Evolutionary conservation across 2,888 invertebrate genomes (phyloP).

Genomic region (Drosophila hamatofila): DNA sequence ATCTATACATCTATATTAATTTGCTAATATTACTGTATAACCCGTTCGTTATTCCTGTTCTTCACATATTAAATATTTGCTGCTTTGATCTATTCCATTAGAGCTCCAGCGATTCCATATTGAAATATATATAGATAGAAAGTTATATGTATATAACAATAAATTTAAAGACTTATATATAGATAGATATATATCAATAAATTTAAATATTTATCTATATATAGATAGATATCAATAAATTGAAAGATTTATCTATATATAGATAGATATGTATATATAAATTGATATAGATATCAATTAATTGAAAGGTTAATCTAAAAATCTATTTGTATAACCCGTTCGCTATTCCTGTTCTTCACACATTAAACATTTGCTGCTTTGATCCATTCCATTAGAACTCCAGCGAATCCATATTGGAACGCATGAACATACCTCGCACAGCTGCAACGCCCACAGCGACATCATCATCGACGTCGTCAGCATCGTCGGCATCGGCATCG

Average conservation of each 20-base stretch:
- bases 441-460: slow-evolving; percentile 46
- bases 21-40: neutral
- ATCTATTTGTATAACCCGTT: neutral
- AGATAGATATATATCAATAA: no score
- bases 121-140: no score
- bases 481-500: neutral
- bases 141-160: no score
- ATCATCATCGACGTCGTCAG: neutral
- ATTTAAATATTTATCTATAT: no score
- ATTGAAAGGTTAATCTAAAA: neutral
- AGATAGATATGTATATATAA: no score
- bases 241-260: neutral
- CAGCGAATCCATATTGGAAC: slow-evolving; percentile 87
- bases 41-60: neutral
- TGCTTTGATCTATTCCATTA: slow-evolving; percentile 60
- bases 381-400: slow-evolving; percentile 85
- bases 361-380: slow-evolving; percentile 1
- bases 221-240: no score
- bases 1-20: no score
- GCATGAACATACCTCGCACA: slow-evolving; percentile 77
- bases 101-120: slow-evolving; percentile 88
- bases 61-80: neutral
- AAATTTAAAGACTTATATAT: no score
- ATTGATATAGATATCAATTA: no score
- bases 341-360: neutral